Percentiles rank a stretch among this genome's conserved stretches.
These are phyloP conservation scores for Chloromyia formosa DNA, from an alignment of 2,888 invertebrate species.

Conservation along the genomic window DNA sequence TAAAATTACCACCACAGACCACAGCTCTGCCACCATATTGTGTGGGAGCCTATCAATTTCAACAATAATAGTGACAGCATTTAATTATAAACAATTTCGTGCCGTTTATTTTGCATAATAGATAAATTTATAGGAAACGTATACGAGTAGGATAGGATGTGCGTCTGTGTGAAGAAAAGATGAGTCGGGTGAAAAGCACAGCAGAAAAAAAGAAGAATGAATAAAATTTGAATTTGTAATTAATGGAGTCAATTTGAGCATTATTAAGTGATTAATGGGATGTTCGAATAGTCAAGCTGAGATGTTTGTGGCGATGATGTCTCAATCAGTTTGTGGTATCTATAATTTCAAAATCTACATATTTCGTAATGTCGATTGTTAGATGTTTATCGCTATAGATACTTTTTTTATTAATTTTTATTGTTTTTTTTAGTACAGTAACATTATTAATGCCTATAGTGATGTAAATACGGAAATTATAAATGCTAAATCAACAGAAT, in stretches of 20 bases:
- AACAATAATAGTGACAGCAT: conserved; percentile 46
- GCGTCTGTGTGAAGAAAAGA: not conserved
- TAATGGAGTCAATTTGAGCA: conserved; percentile 35
- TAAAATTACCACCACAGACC: not conserved
- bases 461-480: no score
- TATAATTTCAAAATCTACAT: no score
- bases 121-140: conserved; percentile 17
- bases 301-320: not conserved
- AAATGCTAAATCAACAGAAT: no score
- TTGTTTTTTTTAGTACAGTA: no score
- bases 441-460: no score
- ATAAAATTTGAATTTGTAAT: conserved; percentile 40
- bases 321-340: not conserved
- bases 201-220: conserved; percentile 4
- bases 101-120: conserved; percentile 39
- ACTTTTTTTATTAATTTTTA: no score
- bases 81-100: conserved; percentile 47
- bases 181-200: not conserved
- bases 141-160: not conserved
- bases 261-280: conserved; percentile 35
- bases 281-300: not conserved
- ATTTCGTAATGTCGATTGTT: no score
- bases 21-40: conserved; percentile 4
- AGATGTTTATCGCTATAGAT: no score
- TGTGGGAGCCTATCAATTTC: conserved; percentile 49